A percentile compares a stretch with the other conserved stretches of the same genome.
phyloP scores from a whole-genome alignment of 2,888 invertebrate species.

The Hoplodrina ambigua region DNA sequence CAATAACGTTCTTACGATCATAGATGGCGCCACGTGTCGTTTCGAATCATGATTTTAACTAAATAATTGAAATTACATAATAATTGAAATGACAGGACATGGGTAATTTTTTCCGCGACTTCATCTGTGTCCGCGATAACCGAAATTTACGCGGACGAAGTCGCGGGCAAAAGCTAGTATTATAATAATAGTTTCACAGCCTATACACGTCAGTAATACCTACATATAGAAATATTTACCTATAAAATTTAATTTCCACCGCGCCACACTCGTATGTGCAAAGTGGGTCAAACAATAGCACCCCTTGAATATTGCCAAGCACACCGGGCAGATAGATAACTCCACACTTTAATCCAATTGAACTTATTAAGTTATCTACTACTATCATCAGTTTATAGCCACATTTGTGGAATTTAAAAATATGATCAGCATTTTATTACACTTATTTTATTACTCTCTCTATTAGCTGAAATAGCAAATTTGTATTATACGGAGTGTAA shows the following conservation, averaged over 20 bases:
- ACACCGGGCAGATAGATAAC: slow-evolving; percentile 64
- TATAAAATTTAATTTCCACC: slow-evolving; percentile 38
- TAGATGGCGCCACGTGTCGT: no score
- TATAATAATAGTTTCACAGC: background rate
- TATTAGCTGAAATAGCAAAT: slow-evolving; percentile 10
- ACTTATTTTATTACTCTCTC: no score
- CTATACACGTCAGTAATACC: background rate
- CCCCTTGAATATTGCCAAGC: slow-evolving; percentile 61
- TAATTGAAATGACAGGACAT: no score
- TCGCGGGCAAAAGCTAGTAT: no score
- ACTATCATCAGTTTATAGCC: slow-evolving; percentile 54
- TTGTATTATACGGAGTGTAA: no score
- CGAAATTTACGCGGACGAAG: no score
- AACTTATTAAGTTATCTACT: slow-evolving; percentile 63
- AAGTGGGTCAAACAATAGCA: slow-evolving; percentile 77
- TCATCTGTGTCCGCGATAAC: no score
- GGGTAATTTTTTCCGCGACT: no score
- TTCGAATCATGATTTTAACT: no score
- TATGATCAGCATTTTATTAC: slow-evolving; percentile 12
- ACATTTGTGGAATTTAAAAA: slow-evolving; percentile 21
- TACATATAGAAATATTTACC: background rate
- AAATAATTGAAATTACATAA: no score
- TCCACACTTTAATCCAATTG: slow-evolving; percentile 68
- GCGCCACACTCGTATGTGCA: slow-evolving; percentile 44
- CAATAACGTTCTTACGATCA: no score